A percentile compares a stretch with the other conserved stretches of the same genome.
Evolutionary conservation across 2,888 invertebrate species (phyloP).

Genomic region (Steromphala cineraria): DNA sequence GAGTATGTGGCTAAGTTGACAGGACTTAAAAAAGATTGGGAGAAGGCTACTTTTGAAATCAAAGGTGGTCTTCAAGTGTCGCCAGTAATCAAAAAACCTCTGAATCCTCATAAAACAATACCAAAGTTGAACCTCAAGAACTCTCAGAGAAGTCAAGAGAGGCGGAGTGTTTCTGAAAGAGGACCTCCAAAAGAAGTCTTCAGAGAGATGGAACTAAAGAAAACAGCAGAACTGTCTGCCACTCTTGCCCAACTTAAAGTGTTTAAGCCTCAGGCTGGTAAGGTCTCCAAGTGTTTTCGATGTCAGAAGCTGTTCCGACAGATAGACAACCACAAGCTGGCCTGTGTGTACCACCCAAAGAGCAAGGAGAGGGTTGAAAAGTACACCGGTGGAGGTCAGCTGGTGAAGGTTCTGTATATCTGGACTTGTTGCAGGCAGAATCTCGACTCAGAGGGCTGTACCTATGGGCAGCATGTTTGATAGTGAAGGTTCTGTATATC

Average conservation of each 20-base stretch:
- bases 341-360: slow-evolving; percentile 69
- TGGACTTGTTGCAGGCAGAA: slow-evolving; percentile 71
- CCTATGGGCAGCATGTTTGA: slow-evolving; percentile 67
- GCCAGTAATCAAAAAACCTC: background rate
- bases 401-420: slow-evolving; percentile 60
- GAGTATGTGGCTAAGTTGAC: background rate
- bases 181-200: background rate
- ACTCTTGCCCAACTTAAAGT: background rate
- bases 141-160: background rate
- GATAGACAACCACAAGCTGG: slow-evolving; percentile 69
- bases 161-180: background rate
- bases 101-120: background rate
- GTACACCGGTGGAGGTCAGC: slow-evolving; percentile 62
- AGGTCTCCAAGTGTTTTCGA: slow-evolving; percentile 68
- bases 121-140: slow-evolving; percentile 14
- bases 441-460: slow-evolving; percentile 65
- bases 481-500: slow-evolving; percentile 59
- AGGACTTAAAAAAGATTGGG: slow-evolving; percentile 6
- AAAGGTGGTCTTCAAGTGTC: background rate
- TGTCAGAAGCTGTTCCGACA: slow-evolving; percentile 68
- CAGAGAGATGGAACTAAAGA: background rate
- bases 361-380: slow-evolving; percentile 67
- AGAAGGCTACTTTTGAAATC: slow-evolving; percentile 5
- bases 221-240: background rate
- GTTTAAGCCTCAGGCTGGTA: slow-evolving; percentile 37